Percentiles rank a stretch among this genome's conserved stretches.
Conservation (phyloP, 2,888 invertebrate genomes). For the Quadroppia sp. region DNA sequence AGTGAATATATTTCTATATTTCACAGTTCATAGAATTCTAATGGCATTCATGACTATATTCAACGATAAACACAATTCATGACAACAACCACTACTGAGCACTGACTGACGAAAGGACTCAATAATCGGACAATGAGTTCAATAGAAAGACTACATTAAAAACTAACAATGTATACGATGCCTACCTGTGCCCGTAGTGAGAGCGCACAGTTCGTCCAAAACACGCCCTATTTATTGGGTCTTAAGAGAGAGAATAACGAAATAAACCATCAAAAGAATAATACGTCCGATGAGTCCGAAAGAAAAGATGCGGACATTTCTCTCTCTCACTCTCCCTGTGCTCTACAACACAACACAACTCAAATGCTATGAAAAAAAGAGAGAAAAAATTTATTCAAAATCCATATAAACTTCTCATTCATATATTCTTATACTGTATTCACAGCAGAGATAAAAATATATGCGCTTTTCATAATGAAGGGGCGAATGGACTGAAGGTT, state of each 20-base stretch:
- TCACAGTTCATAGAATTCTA: neutral
- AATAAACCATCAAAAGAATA: constrained; percentile 2
- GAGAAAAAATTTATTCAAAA: constrained; percentile 14
- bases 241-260: too few relatives aligned
- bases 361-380: neutral
- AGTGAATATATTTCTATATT: too few relatives aligned
- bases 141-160: neutral
- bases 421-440: constrained; percentile 2
- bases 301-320: neutral
- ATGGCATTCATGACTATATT: neutral
- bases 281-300: constrained; percentile 8
- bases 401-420: neutral
- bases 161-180: neutral
- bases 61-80: too few relatives aligned
- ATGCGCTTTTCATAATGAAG: constrained; percentile 1
- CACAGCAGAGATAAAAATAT: neutral
- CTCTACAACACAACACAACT: too few relatives aligned
- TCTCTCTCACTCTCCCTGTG: too few relatives aligned
- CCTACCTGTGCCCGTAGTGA: neutral
- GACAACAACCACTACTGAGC: too few relatives aligned
- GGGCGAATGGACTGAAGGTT: constrained; percentile 8
- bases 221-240: neutral
- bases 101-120: constrained; percentile 9
- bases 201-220: neutral
- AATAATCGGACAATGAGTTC: constrained; percentile 12